Conservation (phyloP, 2,888 invertebrate genomes). For the Diloba caeruleocephala region DNA sequence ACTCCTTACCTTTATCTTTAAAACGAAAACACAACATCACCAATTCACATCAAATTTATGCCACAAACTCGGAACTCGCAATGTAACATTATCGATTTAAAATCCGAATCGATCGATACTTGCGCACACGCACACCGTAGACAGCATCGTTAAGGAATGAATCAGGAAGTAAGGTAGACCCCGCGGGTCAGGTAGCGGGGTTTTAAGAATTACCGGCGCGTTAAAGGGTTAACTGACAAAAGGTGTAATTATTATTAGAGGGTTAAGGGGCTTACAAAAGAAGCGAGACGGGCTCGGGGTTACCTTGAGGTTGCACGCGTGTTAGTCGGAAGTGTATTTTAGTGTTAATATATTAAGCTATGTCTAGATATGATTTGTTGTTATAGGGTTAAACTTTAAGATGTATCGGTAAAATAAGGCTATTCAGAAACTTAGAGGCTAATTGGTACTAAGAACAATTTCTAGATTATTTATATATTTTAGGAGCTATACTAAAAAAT, state of each 20-base stretch:
- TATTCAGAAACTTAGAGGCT: too few species aligned
- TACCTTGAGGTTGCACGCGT: constrained; percentile 78
- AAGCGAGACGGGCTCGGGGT: constrained; percentile 75
- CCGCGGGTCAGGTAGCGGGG: constrained; percentile 85
- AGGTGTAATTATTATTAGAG: constrained; percentile 84
- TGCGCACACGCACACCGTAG: constrained; percentile 85
- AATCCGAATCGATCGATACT: constrained; percentile 59
- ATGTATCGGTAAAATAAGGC: too few species aligned
- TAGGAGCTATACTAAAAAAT: too few species aligned
- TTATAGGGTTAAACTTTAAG: too few species aligned
- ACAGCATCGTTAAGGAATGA: constrained; percentile 82
- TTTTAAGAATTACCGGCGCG: constrained; percentile 83
- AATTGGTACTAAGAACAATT: too few species aligned
- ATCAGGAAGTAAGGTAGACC: constrained; percentile 83
- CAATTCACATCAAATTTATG: neutral
- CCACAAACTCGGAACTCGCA: constrained; percentile 19
- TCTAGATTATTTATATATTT: too few species aligned
- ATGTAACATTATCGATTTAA: constrained; percentile 46
- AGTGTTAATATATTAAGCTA: constrained; percentile 26
- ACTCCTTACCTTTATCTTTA: constrained; percentile 22
- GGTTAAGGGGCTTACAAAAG: constrained; percentile 79
- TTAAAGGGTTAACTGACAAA: constrained; percentile 87
- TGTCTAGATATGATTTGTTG: neutral
- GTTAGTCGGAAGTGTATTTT: constrained; percentile 55
- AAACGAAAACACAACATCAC: constrained; percentile 28